Evolutionary conservation across 2,113 vertebrate genomes (phyloP).

Genomic region (Leucosticte australis): DNA sequence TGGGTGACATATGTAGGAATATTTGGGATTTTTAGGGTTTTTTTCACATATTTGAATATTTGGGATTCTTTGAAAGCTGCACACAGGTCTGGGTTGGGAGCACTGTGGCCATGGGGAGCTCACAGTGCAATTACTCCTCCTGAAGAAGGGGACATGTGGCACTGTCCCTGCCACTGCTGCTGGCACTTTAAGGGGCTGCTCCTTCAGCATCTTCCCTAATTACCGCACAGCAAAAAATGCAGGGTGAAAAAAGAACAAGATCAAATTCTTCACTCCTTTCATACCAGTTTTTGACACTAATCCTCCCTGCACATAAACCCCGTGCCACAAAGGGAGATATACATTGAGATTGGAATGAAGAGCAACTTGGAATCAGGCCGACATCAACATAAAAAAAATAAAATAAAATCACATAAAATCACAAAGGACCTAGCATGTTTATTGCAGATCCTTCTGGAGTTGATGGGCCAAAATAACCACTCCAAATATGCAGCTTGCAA

Average conservation of each 20-base stretch:
- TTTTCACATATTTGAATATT: neutral
- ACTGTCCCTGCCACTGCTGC: neutral
- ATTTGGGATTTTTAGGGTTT: neutral
- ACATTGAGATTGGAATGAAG: constrained; percentile 46
- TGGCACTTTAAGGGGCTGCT: neutral
- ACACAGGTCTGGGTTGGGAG: neutral
- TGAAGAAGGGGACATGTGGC: neutral
- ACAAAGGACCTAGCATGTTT: constrained; percentile 39
- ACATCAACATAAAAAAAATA: constrained; percentile 10
- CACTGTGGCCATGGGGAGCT: neutral
- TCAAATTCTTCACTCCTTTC: constrained; percentile 38
- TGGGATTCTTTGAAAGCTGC: neutral
- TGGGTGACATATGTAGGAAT: neutral
- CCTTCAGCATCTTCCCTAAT: neutral
- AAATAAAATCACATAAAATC: constrained; percentile 49
- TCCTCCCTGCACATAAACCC: constrained; percentile 54
- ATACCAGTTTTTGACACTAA: constrained; percentile 61
- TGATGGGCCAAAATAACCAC: constrained; percentile 66
- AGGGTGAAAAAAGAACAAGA: neutral
- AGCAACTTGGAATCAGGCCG: constrained; percentile 1
- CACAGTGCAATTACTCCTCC: neutral
- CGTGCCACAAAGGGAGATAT: constrained; percentile 3
- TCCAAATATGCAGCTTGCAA: constrained; percentile 59
- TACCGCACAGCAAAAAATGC: neutral
- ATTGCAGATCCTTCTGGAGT: constrained; percentile 19